These are phyloP conservation scores for Drosophila prolongata DNA, from an alignment of 2,888 invertebrate species.

Conservation along the genomic window DNA sequence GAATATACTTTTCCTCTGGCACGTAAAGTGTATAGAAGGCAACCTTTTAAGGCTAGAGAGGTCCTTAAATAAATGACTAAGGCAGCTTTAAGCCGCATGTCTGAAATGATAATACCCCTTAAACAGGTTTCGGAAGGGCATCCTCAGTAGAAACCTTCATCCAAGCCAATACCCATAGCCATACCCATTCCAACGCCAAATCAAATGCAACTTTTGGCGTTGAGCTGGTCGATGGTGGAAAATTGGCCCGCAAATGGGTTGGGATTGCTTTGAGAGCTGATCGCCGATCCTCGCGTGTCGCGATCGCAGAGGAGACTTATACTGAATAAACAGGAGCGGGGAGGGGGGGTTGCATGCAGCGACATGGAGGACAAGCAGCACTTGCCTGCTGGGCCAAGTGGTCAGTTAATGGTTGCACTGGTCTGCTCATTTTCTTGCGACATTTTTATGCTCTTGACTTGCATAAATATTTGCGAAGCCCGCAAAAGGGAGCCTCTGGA, in stretches of 20 bases:
- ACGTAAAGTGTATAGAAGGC: too few relatives aligned
- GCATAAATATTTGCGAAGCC: constrained; percentile 53
- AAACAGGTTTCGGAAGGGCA: too few relatives aligned
- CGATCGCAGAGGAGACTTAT: neutral
- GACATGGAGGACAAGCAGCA: constrained; percentile 4
- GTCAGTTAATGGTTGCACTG: constrained; percentile 39
- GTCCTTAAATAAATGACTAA: too few relatives aligned
- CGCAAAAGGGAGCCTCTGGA: neutral
- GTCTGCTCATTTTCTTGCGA: constrained; percentile 35
- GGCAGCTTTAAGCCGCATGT: too few relatives aligned
- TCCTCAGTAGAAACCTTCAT: neutral
- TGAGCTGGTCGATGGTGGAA: constrained; percentile 34
- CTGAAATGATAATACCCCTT: too few relatives aligned
- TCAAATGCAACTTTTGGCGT: constrained; percentile 31
- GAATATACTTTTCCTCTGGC: too few relatives aligned
- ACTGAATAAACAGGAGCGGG: neutral
- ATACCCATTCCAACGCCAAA: neutral
- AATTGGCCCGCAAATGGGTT: constrained; percentile 15
- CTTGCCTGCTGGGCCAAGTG: constrained; percentile 39
- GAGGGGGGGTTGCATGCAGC: neutral
- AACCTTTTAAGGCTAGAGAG: too few relatives aligned
- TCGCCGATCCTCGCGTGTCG: neutral
- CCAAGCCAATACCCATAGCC: constrained; percentile 1
- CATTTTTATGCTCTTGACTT: constrained; percentile 52
- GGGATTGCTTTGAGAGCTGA: neutral